Percentiles rank a stretch among this genome's conserved stretches.
Conservation (phyloP, 2,888 invertebrate genomes). For the Morpho achilles region DNA sequence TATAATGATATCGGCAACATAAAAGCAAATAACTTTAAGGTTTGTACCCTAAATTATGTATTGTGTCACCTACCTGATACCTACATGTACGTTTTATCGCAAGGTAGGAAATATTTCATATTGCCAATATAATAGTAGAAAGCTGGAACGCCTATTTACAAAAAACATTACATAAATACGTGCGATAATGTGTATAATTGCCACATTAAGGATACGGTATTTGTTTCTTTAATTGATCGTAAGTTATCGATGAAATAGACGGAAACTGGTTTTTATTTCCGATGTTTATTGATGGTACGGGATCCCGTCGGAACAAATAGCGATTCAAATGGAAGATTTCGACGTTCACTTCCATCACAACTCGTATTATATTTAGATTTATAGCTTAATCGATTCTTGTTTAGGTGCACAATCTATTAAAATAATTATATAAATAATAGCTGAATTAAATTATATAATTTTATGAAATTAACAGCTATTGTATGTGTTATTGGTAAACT, state of each 20-base stretch:
- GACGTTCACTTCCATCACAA: too few species aligned
- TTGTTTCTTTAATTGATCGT: constrained; percentile 8
- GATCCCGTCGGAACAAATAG: neutral
- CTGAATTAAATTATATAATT: too few species aligned
- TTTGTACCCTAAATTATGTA: neutral
- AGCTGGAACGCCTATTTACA: constrained; percentile 5
- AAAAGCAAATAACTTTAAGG: too few species aligned
- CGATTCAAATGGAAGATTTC: neutral
- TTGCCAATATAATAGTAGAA: constrained; percentile 17
- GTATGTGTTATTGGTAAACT: too few species aligned
- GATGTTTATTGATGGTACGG: neutral
- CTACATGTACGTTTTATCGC: neutral
- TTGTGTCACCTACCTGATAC: too few species aligned
- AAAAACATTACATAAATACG: constrained; percentile 7
- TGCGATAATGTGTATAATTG: constrained; percentile 16
- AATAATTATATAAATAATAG: too few species aligned
- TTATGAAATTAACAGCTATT: too few species aligned
- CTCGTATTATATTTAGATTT: too few species aligned
- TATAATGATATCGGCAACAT: too few species aligned
- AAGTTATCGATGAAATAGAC: constrained; percentile 17
- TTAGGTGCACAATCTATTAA: too few species aligned
- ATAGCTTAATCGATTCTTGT: too few species aligned
- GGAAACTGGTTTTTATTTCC: constrained; percentile 18
- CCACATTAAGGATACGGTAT: constrained; percentile 17
- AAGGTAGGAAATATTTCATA: constrained; percentile 3